phyloP scores from a whole-genome alignment of 2,113 vertebrate species.

The Pyxicephalus adspersus region DNA sequence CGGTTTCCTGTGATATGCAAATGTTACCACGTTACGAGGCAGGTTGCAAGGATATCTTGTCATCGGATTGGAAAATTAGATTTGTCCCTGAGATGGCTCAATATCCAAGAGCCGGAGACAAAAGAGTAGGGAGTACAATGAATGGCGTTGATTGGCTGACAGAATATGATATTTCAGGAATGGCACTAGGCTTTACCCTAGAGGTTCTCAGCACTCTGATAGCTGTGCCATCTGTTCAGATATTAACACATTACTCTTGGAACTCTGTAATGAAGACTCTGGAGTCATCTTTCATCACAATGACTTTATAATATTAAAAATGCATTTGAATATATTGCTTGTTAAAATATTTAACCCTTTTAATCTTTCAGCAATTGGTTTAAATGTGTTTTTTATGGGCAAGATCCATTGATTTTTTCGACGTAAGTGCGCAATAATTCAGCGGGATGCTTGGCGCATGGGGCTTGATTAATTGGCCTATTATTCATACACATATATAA shows the following conservation, averaged over 20 bases:
- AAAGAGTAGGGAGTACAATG: slow-evolving; percentile 60
- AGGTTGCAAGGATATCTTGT: background rate
- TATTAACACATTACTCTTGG: slow-evolving; percentile 79
- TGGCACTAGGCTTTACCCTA: slow-evolving; percentile 71
- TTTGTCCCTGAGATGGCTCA: background rate
- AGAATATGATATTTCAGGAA: slow-evolving; percentile 71
- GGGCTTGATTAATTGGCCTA: slow-evolving; percentile 64
- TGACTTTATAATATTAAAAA: slow-evolving; percentile 80
- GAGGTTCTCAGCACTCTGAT: slow-evolving; percentile 69
- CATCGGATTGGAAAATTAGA: background rate
- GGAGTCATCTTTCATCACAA: slow-evolving; percentile 80
- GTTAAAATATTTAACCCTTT: slow-evolving; percentile 84
- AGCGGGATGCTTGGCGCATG: slow-evolving; percentile 61
- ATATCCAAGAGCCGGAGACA: slow-evolving; percentile 4
- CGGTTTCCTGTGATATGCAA: no score
- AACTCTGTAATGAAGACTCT: slow-evolving; percentile 79
- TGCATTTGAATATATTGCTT: slow-evolving; percentile 81
- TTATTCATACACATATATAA: slow-evolving; percentile 17
- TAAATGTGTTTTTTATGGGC: slow-evolving; percentile 69
- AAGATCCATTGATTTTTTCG: slow-evolving; percentile 75
- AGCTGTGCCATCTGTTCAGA: slow-evolving; percentile 80
- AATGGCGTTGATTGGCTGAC: slow-evolving; percentile 68
- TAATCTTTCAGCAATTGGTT: slow-evolving; percentile 77
- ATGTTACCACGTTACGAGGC: no score
- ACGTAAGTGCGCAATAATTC: slow-evolving; percentile 70